These are phyloP conservation scores for Taenaris catops DNA, from an alignment of 2,888 invertebrate genomes.

Conservation along the genomic window DNA sequence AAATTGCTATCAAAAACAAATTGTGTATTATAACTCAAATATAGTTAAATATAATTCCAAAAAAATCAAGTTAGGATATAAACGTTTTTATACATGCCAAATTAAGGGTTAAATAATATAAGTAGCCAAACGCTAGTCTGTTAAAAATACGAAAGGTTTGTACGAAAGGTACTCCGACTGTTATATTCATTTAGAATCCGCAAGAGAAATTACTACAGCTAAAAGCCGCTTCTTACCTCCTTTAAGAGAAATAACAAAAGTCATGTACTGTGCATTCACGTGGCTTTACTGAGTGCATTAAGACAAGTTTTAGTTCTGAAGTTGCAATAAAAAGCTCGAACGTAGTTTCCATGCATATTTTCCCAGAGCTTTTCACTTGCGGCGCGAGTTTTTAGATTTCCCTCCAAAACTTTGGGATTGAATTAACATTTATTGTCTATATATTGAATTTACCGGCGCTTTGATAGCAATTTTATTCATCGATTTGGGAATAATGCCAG, in stretches of 20 bases:
- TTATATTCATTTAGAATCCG: constrained; percentile 5
- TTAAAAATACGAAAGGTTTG: too few species aligned
- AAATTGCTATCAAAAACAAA: too few species aligned
- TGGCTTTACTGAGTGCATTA: constrained; percentile 22
- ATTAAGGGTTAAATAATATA: too few species aligned
- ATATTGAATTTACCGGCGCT: constrained; percentile 46
- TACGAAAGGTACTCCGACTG: too few species aligned
- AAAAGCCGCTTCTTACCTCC: constrained; percentile 31
- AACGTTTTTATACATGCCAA: too few species aligned
- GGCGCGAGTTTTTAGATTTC: constrained; percentile 47
- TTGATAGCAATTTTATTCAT: constrained; percentile 44
- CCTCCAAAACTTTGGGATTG: constrained; percentile 43
- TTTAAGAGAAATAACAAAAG: constrained; percentile 13
- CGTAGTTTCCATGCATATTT: constrained; percentile 33
- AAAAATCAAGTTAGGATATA: too few species aligned
- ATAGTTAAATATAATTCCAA: too few species aligned
- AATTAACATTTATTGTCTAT: constrained; percentile 65
- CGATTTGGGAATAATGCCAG: constrained; percentile 29
- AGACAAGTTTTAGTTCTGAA: constrained; percentile 17
- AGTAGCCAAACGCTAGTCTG: too few species aligned
- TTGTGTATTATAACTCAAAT: too few species aligned
- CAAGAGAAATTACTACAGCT: constrained; percentile 29
- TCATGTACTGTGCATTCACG: constrained; percentile 14
- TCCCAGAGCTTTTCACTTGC: constrained; percentile 36
- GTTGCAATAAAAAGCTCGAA: constrained; percentile 18